Evolutionary conservation across 2,113 vertebrate species (phyloP).

Genomic region (Nerophis ophidion): DNA sequence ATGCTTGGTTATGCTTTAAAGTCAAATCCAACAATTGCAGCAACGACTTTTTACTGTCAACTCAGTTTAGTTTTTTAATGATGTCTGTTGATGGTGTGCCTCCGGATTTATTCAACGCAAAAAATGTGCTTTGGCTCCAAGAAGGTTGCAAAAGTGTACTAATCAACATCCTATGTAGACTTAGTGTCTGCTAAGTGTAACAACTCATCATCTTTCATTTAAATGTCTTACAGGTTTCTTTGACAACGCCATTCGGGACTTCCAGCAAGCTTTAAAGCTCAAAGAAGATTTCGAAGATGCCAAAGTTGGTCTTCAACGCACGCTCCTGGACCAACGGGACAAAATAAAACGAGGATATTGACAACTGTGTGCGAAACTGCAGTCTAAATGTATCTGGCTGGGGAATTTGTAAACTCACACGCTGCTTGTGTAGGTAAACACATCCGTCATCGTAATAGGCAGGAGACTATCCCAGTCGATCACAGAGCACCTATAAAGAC

Average conservation of each 20-base stretch:
- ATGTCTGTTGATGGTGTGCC: no score
- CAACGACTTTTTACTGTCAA: no score
- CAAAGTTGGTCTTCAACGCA: conserved; percentile 81
- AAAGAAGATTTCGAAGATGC: conserved; percentile 90
- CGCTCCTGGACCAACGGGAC: conserved; percentile 81
- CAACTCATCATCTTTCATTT: conserved; percentile 1
- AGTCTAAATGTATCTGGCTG: not conserved
- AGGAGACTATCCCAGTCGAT: no score
- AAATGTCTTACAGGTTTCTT: conserved; percentile 76
- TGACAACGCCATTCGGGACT: conserved; percentile 85
- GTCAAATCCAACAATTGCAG: no score
- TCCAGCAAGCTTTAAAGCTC: conserved; percentile 80
- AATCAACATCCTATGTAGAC: not conserved
- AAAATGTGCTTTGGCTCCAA: no score
- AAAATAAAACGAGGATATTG: conserved; percentile 75
- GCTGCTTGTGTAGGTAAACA: no score
- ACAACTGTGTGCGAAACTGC: conserved; percentile 6
- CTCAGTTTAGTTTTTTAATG: no score
- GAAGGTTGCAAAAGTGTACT: not conserved
- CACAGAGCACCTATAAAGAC: no score
- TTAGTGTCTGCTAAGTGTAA: not conserved
- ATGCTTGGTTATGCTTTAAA: no score
- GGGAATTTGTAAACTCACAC: no score
- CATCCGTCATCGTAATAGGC: no score
- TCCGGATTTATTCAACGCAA: no score